Base-by-base conservation (phyloP, 1,140 invertebrate species). In the Metopolophium dirhodum region DNA sequence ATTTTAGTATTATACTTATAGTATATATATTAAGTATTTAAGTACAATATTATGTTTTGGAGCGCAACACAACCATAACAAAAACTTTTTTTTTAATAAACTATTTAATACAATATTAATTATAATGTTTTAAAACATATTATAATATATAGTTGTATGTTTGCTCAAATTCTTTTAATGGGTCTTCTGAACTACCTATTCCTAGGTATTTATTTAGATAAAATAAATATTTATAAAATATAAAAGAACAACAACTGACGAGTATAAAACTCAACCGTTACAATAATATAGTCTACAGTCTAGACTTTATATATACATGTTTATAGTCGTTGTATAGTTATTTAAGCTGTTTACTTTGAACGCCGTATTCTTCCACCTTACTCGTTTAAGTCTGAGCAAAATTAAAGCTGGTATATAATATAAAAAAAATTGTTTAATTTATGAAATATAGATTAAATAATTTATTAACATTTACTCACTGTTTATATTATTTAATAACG, bases 1-100 rank as follows among this genome's bases (percentile, higher is more conserved):
- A n/a, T n/a, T 77, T n/a, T n/a, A 18, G 30, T n/a, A 18, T 77
- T 77, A 77, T 77, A 77, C 61, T 77, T 77, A 18, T 14, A 77
- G 30, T 77, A 35, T 77, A 77, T 20, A 77, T n/a, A 77, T 77
- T 77, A n/a, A 77, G 61, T 77, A 35, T 77, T 77, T 77, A 77
- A 77, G 61, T 77, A 77, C 30, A n/a, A 77, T 77, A 77, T 77
- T 77, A 77, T 77, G 61, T 77, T 77, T 77, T 77, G 14, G n/a
- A 68, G 61, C 61, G 30, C 4, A 77, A 77, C 61, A n/a, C 61
- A n/a, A 35, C 61, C 6, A 18, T 77, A 18, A 77, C 4, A 77
- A 77, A n/a, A 77, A 77, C 11, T n/a, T 77, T 77, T 30, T n/a
- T 77, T 77, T n/a, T 7, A 68, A 68, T 77, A 77, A 77, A 77